These are phyloP conservation scores for Eupleurogrammus muticus DNA, from an alignment of 2,797 vertebrate genomes.

Conservation along the genomic window DNA sequence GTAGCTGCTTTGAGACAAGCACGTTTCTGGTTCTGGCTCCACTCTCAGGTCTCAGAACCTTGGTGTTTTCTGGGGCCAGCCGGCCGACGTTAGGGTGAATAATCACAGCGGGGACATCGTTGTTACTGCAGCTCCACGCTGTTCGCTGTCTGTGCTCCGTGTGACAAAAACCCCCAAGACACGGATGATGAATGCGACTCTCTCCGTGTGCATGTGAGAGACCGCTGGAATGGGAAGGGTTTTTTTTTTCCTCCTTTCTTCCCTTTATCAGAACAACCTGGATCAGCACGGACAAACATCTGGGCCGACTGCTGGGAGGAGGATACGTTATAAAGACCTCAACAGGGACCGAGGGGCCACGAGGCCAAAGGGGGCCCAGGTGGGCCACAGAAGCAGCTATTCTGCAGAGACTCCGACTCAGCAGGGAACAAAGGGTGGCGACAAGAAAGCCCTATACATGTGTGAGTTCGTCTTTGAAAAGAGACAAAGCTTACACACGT, in stretches of 20 bases:
- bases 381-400: conserved; percentile 47
- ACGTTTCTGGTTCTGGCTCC: too few species aligned
- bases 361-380: conserved; percentile 61
- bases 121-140: conserved; percentile 1
- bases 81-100: too few species aligned
- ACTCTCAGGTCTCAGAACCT: too few species aligned
- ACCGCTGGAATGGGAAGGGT: conserved; percentile 55
- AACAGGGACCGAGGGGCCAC: conserved; percentile 56
- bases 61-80: too few species aligned
- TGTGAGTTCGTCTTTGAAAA: conserved; percentile 24
- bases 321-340: conserved; percentile 76
- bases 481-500: neutral
- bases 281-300: conserved; percentile 62
- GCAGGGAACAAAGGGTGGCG: conserved; percentile 46
- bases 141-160: neutral
- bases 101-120: conserved; percentile 24
- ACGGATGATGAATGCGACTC: conserved; percentile 16
- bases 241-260: too few species aligned
- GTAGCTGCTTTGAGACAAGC: too few species aligned
- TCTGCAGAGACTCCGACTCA: conserved; percentile 44
- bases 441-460: conserved; percentile 28
- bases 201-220: conserved; percentile 5
- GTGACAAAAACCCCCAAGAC: conserved; percentile 12
- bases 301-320: conserved; percentile 61
- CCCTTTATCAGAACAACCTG: conserved; percentile 47